These are phyloP conservation scores for Lordiphosa mommai DNA, from an alignment of 1,140 invertebrate species.

Conservation along the genomic window DNA sequence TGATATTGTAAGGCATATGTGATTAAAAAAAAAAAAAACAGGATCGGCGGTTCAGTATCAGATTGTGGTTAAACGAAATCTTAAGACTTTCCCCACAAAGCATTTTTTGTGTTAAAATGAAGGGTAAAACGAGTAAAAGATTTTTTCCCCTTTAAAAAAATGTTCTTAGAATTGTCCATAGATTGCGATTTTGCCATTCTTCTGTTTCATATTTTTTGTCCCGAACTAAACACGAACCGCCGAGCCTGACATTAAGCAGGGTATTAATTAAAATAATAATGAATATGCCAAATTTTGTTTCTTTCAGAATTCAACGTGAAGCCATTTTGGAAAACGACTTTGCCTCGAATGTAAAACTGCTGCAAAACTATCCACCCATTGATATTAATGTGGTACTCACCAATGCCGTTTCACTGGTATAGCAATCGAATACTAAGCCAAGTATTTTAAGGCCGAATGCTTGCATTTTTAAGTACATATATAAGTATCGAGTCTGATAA, in stretches of 20 bases:
- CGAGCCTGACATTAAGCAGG: neutral
- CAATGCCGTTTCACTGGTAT: constrained; percentile 59
- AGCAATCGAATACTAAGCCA: constrained; percentile 12
- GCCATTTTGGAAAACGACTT: constrained; percentile 93
- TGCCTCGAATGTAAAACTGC: constrained; percentile 94
- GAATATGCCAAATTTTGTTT: constrained; percentile 34
- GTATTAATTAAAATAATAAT: neutral
- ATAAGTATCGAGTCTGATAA: constrained; percentile 11
- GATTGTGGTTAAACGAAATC: too few relatives aligned
- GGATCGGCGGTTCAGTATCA: too few relatives aligned
- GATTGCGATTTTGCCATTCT: too few relatives aligned
- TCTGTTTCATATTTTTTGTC: too few relatives aligned
- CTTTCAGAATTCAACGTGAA: constrained; percentile 89
- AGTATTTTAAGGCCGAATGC: constrained; percentile 9
- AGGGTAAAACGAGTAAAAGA: too few relatives aligned
- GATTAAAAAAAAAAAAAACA: too few relatives aligned
- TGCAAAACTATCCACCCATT: constrained; percentile 91
- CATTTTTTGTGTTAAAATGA: too few relatives aligned
- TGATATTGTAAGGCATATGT: constrained; percentile 91
- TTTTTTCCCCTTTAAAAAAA: too few relatives aligned
- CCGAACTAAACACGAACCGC: too few relatives aligned
- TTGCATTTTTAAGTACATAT: constrained; percentile 3
- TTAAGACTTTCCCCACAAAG: too few relatives aligned
- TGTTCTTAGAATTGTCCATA: too few relatives aligned
- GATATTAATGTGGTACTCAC: constrained; percentile 82